phyloP scores from a whole-genome alignment of 2,888 invertebrate genomes.

The Callosobruchus maculatus region DNA sequence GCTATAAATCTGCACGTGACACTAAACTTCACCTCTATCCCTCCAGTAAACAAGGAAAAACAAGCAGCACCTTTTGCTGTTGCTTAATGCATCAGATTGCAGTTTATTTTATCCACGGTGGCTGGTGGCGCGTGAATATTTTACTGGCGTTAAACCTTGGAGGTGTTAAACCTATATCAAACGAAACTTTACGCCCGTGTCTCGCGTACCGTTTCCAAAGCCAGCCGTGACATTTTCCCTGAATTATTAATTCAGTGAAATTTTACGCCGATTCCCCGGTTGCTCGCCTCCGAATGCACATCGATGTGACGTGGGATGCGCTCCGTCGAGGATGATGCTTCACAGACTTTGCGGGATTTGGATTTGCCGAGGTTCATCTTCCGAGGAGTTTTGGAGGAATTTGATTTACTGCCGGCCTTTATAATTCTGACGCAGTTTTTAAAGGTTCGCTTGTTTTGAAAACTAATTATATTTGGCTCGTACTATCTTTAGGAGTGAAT shows the following conservation, averaged over 20 bases:
- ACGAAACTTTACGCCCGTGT: slow-evolving; percentile 13
- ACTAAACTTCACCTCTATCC: neutral
- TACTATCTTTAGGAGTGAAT: no score
- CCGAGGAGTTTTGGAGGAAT: neutral
- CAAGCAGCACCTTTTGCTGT: neutral
- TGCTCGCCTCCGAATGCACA: neutral
- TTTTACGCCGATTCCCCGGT: slow-evolving; percentile 1
- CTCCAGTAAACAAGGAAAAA: neutral
- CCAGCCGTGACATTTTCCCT: slow-evolving; percentile 15
- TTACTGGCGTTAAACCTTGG: slow-evolving; percentile 19
- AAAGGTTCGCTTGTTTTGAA: no score
- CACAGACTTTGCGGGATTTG: neutral
- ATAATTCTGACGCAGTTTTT: no score
- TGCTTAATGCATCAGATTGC: slow-evolving; percentile 1
- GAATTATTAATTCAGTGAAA: slow-evolving; percentile 21
- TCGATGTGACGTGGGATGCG: neutral
- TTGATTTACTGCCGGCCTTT: neutral
- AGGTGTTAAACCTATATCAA: slow-evolving; percentile 25
- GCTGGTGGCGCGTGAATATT: slow-evolving; percentile 22
- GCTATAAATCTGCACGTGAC: neutral
- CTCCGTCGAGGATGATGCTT: neutral
- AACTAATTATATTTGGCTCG: no score
- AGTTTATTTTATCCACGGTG: slow-evolving; percentile 18
- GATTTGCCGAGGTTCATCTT: neutral
- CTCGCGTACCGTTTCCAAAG: slow-evolving; percentile 13